Conservation (phyloP, 2,888 invertebrate species). For the Barypeithes pellucidus region DNA sequence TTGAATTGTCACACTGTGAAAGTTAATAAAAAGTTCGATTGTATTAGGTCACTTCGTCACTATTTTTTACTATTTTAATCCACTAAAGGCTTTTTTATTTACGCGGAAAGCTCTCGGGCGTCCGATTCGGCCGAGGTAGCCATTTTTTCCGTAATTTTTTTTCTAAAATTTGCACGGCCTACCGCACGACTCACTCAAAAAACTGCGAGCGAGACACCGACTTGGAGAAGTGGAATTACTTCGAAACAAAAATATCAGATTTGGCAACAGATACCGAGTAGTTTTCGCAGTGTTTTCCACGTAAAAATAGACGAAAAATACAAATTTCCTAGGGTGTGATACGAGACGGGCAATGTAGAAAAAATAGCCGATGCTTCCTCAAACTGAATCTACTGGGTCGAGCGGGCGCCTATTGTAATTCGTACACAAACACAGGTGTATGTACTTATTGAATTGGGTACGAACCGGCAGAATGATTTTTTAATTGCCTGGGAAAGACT, state of each 20-base stretch:
- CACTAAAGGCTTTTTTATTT: background rate
- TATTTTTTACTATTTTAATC: background rate
- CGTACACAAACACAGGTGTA: too few species aligned
- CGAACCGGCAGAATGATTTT: too few species aligned
- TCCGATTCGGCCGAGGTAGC: background rate
- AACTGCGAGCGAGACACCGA: constrained; percentile 67
- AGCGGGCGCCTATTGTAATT: too few species aligned
- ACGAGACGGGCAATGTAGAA: background rate
- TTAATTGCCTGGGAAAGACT: too few species aligned
- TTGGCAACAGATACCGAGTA: constrained; percentile 69
- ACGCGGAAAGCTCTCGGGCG: background rate
- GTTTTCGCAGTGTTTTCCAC: constrained; percentile 56
- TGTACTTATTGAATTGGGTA: too few species aligned
- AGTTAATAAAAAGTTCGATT: background rate
- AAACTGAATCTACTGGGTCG: too few species aligned
- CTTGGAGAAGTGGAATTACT: constrained; percentile 63
- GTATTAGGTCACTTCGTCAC: constrained; percentile 10
- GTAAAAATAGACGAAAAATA: constrained; percentile 47
- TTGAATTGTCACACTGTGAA: background rate
- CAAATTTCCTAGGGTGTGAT: constrained; percentile 28
- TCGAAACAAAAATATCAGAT: constrained; percentile 71
- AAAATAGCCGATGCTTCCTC: background rate
- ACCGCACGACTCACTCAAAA: constrained; percentile 63
- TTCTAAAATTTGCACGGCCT: constrained; percentile 40
- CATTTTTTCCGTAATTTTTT: constrained; percentile 18